phyloP scores from a whole-genome alignment of 2,888 invertebrate genomes.

The Agonopterix subpropinquella region DNA sequence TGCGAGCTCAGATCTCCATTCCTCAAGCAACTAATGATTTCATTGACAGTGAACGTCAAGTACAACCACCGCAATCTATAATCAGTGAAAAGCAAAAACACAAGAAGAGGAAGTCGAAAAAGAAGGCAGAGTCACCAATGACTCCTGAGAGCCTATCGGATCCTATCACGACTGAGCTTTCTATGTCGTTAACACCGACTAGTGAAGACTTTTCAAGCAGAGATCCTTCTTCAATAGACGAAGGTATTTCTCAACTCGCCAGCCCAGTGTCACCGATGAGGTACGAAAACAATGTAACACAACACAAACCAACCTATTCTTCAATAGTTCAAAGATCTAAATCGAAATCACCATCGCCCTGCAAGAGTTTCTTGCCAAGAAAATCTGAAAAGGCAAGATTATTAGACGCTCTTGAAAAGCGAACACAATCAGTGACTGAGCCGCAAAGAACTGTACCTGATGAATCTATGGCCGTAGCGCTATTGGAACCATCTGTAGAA shows the following conservation, averaged over 20 bases:
- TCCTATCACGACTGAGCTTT: slow-evolving; percentile 66
- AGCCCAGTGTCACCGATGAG: slow-evolving; percentile 34
- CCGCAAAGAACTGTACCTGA: slow-evolving; percentile 34
- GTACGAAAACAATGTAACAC: slow-evolving; percentile 22
- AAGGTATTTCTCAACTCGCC: slow-evolving; percentile 61
- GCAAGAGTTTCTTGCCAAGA: slow-evolving; percentile 36
- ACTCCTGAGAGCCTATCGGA: slow-evolving; percentile 69
- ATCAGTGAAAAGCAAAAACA: slow-evolving; percentile 52
- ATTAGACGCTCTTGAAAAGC: slow-evolving; percentile 53
- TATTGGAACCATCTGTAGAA: slow-evolving; percentile 58
- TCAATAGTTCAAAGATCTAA: slow-evolving; percentile 67
- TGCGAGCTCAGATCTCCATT: slow-evolving; percentile 75
- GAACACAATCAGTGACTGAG: slow-evolving; percentile 45
- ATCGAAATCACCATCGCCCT: slow-evolving; percentile 68
- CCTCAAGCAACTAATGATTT: slow-evolving; percentile 59
- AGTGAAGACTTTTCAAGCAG: slow-evolving; percentile 59
- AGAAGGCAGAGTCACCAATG: slow-evolving; percentile 52
- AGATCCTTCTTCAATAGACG: slow-evolving; percentile 62
- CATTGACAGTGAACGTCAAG: slow-evolving; percentile 52
- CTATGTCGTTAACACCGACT: slow-evolving; percentile 58
- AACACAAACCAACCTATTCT: slow-evolving; percentile 57
- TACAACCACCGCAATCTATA: slow-evolving; percentile 38
- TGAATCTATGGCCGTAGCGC: slow-evolving; percentile 46
- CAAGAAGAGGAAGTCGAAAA: slow-evolving; percentile 57
- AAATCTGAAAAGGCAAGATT: slow-evolving; percentile 54